phyloP scores from a whole-genome alignment of 2,888 invertebrate genomes.

The Dinocampus coccinellae region DNA sequence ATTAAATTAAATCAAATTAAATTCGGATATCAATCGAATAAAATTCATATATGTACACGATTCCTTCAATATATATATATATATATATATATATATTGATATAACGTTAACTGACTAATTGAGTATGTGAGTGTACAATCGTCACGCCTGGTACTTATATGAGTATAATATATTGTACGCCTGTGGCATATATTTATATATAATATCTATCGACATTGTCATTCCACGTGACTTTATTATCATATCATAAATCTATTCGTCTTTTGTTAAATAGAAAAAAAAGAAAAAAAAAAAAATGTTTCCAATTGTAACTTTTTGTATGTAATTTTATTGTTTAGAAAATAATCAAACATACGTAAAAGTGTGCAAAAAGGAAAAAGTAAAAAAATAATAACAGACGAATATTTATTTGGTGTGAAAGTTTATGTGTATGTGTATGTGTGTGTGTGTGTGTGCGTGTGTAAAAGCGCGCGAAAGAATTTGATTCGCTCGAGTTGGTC shows the following conservation, averaged over 20 bases:
- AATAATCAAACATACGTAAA: no score
- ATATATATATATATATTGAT: no score
- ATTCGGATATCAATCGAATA: background rate
- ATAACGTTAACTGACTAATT: conserved; percentile 49
- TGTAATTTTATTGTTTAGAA: no score
- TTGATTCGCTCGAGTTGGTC: conserved; percentile 28
- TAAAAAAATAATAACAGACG: background rate
- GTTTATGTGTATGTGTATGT: conserved; percentile 11
- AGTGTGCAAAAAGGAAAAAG: no score
- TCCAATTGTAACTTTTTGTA: no score
- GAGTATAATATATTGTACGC: background rate
- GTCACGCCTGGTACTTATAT: conserved; percentile 8
- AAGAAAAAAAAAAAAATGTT: no score
- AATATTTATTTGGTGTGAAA: conserved; percentile 9
- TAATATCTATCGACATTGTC: background rate
- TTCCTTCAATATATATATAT: no score
- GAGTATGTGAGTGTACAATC: conserved; percentile 23
- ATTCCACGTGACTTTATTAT: no score
- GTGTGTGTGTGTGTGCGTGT: no score
- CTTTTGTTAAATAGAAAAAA: no score
- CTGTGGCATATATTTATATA: background rate
- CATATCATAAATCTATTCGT: no score
- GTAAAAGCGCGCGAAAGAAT: conserved; percentile 12
- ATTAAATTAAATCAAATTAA: background rate
- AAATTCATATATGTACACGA: background rate